Evolutionary conservation across 2,797 vertebrate species (phyloP), one percentile per base, ranked within the genome.

Genomic region (Thalassophryne amazonica): DNA sequence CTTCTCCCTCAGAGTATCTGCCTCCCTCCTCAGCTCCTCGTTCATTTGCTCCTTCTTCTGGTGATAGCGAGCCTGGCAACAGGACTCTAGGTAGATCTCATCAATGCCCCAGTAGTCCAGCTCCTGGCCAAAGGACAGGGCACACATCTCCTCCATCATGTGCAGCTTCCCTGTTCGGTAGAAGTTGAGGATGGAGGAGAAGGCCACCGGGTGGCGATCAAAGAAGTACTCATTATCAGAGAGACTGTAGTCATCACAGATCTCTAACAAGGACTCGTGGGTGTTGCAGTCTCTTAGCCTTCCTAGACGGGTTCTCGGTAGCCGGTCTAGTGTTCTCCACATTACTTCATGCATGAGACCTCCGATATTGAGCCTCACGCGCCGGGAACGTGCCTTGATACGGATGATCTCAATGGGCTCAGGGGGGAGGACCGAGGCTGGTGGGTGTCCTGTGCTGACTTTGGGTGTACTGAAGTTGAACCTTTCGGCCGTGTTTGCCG

Each of bases 121-220:
- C 78, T 99, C 97, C 78, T 98, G 96, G 37, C 97, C 95, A 13
- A 99, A 99, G 21, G 97, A 99, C 29, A 99, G 91, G 0, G 97
- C 97, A 4, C 97, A 98, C 96, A 99, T 98, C 89, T 99, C 97
- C 80, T 99, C 97, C 97, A 99, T 99, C 97, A 99, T 98, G 80
- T 99, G 97, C 46, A 99, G 87, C 54, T 99, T 99, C 29, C 97
- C 97, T 3, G 97, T 99, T 70, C 97, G 90, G 90, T 99, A 99
- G 90, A 99, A 98, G 90, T 99, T 99, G 59, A 99, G 88, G 84
- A 99, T 99, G 73, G 97, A 99, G 41, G 96, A 95, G 88, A 99
- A 99, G 84, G 97, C 97, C 48, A 96, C 93, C 0, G 97, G 97
- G 50, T 99, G 97, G 23, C 97, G 88, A 74, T 99, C 97, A 21